phyloP scores from a whole-genome alignment of 2,888 invertebrate genomes.

The Megastigmus dorsalis region DNA sequence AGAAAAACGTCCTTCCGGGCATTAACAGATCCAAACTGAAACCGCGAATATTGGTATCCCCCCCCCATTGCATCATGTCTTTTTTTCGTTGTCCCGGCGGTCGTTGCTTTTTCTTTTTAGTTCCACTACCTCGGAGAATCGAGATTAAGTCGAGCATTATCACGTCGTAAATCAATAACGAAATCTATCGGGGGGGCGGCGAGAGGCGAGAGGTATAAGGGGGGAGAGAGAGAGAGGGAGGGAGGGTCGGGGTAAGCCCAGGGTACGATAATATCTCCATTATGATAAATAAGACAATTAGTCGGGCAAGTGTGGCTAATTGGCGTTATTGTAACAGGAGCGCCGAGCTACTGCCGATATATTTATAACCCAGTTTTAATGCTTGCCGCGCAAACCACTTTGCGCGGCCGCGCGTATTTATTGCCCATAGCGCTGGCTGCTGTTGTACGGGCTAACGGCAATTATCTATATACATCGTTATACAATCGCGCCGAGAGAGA shows the following conservation, averaged over 20 bases:
- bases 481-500: conserved; percentile 19
- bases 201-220: no score
- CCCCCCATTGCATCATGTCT: no score
- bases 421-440: no score
- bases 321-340: conserved; percentile 43
- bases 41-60: no score
- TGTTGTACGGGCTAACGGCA: conserved; percentile 18
- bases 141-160: background rate
- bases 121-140: no score
- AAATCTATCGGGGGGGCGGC: background rate
- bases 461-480: conserved; percentile 34
- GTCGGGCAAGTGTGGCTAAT: conserved; percentile 56
- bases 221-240: no score
- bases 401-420: conserved; percentile 5
- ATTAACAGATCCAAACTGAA: no score
- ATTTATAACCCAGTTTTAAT: conserved; percentile 42
- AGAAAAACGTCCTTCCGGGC: no score
- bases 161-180: conserved; percentile 23
- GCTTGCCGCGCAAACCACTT: conserved; percentile 2
- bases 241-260: no score
- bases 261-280: conserved; percentile 38
- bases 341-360: background rate
- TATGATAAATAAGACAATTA: conserved; percentile 53
- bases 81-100: background rate
- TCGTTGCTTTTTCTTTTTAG: background rate